Evolutionary conservation across 2,113 vertebrate species (phyloP), one percentile per base, ranked within the genome.

Genomic region (Opisthocomus hoazin): DNA sequence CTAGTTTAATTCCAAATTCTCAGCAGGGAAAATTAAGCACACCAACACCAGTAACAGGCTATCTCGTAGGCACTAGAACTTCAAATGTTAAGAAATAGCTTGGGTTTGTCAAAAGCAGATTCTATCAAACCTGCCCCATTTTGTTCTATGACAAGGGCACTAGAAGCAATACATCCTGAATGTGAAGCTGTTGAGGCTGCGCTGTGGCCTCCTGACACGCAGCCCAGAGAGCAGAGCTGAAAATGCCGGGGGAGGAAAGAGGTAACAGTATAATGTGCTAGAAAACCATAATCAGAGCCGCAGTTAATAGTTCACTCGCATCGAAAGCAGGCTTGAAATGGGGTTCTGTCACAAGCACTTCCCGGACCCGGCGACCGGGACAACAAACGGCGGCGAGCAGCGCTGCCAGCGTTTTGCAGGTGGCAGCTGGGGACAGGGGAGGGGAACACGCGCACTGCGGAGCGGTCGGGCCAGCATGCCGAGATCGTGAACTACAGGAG

Each of bases 401-500:
- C 32, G 13, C 24, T 6, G 29, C 3, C 48, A 14, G 27, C 39
- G 5, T 4, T 13, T 10, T 4, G 1, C 0, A 4, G 48, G 0
- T 5, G 24, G n/a, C 0, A 19, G 57, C 73, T 63, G 13, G 18
- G 36, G 26, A 15, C 45, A 66, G 11, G 37, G 18, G 14, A 30
- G 26, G 24, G 36, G 12, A 53, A 26, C 1, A 4, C 2, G 1
- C 12, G 1, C 5, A 10, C 7, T 48, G 2, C 0, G 4, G 6
- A 37, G n/a, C 0, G 4, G 2, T 2, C 21, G 39, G 37, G 39
- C 15, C 57, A 51, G 82, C 46, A 6, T 1, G 3, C 50, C 23
- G 27, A 22, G 37, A 4, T 8, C 6, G 1, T 5, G 7, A 73
- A 2, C 68, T 9, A 2, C 1, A 41, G 53, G 13, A 66, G 9